Conservation (phyloP, 2,888 invertebrate genomes). For the Cantharis rustica region DNA sequence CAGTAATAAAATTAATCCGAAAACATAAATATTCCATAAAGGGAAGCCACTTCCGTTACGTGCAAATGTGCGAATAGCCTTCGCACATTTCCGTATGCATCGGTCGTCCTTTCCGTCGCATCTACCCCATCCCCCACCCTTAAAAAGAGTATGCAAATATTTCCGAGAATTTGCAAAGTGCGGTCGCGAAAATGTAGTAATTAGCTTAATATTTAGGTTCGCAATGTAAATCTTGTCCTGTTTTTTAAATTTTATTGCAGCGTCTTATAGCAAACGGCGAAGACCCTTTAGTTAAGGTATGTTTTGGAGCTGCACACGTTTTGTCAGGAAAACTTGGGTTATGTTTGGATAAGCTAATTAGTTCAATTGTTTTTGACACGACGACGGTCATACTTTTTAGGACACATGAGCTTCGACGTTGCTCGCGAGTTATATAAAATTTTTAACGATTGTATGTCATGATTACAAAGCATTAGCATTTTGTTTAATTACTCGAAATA, state of each 20-base stretch:
- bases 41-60: constrained; percentile 42
- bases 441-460: constrained; percentile 21
- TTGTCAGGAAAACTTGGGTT: neutral
- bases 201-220: constrained; percentile 34
- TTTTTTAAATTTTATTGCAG: neutral
- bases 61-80: constrained; percentile 45
- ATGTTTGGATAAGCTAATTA: constrained; percentile 1
- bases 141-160: constrained; percentile 40
- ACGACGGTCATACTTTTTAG: neutral
- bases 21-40: constrained; percentile 37
- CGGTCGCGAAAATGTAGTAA: constrained; percentile 39
- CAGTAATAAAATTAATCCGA: constrained; percentile 29
- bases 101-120: constrained; percentile 29
- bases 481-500: constrained; percentile 11
- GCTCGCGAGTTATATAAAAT: neutral
- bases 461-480: constrained; percentile 18
- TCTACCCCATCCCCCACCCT: constrained; percentile 31
- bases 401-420: neutral
- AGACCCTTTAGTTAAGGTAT: neutral
- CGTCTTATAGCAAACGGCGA: neutral
- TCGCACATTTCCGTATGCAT: constrained; percentile 45
- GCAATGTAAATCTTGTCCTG: constrained; percentile 9
- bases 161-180: constrained; percentile 42
- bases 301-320: neutral
- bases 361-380: neutral